A percentile compares a stretch with the other conserved stretches of the same genome.
Conservation (phyloP, 2,797 vertebrate species). For the Chloroceryle amazona region DNA sequence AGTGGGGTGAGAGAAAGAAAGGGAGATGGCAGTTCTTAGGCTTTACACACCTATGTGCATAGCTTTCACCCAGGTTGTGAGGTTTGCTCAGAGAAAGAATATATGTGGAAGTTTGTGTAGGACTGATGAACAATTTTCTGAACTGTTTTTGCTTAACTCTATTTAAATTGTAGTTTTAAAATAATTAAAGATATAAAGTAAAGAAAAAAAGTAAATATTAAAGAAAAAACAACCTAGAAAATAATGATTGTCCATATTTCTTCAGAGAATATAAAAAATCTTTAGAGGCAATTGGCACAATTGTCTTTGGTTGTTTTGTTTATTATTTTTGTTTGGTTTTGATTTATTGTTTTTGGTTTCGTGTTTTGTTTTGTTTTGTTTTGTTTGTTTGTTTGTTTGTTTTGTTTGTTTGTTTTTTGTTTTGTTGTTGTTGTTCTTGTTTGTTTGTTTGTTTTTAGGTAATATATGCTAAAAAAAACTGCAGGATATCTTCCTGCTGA, state of each 20-base stretch:
- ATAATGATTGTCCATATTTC: neutral
- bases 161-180: neutral
- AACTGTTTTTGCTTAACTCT: neutral
- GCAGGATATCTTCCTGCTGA: neutral
- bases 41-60: neutral
- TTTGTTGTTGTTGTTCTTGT: no score
- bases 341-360: no score
- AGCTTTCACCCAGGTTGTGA: neutral
- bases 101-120: fast-evolving
- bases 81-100: neutral
- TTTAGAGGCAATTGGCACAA: neutral
- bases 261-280: neutral
- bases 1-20: neutral
- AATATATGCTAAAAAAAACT: neutral
- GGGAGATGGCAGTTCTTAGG: neutral
- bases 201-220: neutral
- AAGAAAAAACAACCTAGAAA: neutral
- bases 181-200: neutral
- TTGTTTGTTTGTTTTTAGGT: neutral
- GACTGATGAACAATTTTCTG: neutral
- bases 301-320: neutral
- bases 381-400: no score
- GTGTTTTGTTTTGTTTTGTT: no score
- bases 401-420: no score
- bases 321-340: no score